Base-by-base conservation (phyloP, 2,113 vertebrate genomes). In the Hippocampus barbouri region DNA sequence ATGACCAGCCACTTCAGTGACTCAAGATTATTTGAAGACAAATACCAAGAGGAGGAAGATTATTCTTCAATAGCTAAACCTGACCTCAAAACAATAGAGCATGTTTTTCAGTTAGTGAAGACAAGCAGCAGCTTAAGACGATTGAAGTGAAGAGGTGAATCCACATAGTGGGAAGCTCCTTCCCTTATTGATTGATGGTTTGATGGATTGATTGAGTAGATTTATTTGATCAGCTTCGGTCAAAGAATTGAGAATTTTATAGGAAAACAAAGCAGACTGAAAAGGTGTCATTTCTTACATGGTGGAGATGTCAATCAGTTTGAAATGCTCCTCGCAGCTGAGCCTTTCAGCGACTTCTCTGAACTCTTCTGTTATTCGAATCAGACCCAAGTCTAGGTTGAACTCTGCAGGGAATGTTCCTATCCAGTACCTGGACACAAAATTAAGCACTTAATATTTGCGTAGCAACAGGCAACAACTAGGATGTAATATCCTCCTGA, bases 341-440 rank as follows among this genome's bases (percentile, higher is more conserved):
- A 98, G 92, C 79, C 94, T 92, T 78, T 87, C 92, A 27, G 95
- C 94, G 79, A 93, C 87, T 69, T 96, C 95, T 86, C 92, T 90
- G 86, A 99, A 98, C 81, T 99, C 96, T 83, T 97, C 96, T 16
- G 94, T 98, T 76, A 97, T 91, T 61, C 81, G 90, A 81, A 97
- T 96, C 85, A 99, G 92, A 77, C 95, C 95, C 53, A 97, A 90
- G 85, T 99, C 97, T 92, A 99, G 91, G 85, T 97, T 97, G 89
- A 99, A 99, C 86, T 98, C 97, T 0, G 97, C 97, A 72, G 97
- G 97, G 83, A 99, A 99, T 75, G 97, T 94, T 70, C 94, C 89
- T 85, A 98, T 99, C 97, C 97, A 99, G 91, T 96, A 99, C 92
- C 97, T 99, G 57, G 49, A 78, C 47, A 72, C 73, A 82, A 15